Evolutionary conservation across 2,888 invertebrate genomes (phyloP).

Genomic region (Gibbula magus): DNA sequence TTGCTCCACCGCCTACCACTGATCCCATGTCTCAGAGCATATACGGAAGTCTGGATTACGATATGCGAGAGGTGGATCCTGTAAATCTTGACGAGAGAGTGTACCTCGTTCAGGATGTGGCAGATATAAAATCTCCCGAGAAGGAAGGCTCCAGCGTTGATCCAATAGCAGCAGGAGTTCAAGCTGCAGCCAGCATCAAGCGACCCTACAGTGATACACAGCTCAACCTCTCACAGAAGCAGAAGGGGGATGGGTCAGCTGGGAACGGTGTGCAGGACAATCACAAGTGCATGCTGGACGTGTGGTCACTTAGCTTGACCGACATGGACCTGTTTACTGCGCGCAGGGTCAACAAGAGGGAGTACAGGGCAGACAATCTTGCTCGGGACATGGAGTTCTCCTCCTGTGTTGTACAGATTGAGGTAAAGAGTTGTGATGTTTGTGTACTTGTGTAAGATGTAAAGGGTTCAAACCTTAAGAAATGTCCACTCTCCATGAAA

Average conservation of each 20-base stretch:
- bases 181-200: neutral
- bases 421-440: constrained; percentile 52
- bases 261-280: neutral
- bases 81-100: constrained; percentile 11
- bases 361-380: constrained; percentile 46
- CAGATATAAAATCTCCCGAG: constrained; percentile 22
- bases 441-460: no score
- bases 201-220: neutral
- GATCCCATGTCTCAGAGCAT: constrained; percentile 71
- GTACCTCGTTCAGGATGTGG: constrained; percentile 4
- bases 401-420: constrained; percentile 69
- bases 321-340: constrained; percentile 87
- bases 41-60: constrained; percentile 69
- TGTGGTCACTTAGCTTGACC: constrained; percentile 83
- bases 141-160: constrained; percentile 52
- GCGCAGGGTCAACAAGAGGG: constrained; percentile 71
- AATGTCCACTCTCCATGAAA: no score
- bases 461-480: no score
- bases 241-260: neutral
- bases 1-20: constrained; percentile 43
- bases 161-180: constrained; percentile 31
- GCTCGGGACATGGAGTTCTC: constrained; percentile 69
- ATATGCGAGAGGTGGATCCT: constrained; percentile 52
- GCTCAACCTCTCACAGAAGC: neutral
- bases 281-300: constrained; percentile 81